These are phyloP conservation scores for Drosophila mercatorum DNA, from an alignment of 2,888 invertebrate species.

Conservation along the genomic window DNA sequence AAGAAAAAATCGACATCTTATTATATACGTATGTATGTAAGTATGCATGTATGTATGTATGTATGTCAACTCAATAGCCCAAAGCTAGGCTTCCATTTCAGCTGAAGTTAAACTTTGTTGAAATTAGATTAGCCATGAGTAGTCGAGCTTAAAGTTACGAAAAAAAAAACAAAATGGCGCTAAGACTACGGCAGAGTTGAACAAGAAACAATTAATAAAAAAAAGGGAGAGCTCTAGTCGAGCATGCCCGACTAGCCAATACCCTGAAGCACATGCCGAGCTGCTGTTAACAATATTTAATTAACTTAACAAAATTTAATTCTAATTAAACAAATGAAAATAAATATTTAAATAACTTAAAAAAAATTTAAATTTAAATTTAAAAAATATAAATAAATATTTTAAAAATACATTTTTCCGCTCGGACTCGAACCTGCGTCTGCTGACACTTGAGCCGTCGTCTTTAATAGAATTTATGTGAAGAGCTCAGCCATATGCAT, in stretches of 20 bases:
- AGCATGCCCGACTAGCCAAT: background rate
- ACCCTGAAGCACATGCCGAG: background rate
- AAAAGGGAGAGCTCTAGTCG: background rate
- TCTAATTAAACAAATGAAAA: background rate
- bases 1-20: constrained; percentile 6
- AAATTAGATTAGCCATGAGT: constrained; percentile 47
- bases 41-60: constrained; percentile 3
- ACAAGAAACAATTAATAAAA: background rate
- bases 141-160: background rate
- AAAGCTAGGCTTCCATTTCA: constrained; percentile 52
- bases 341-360: background rate
- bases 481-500: background rate
- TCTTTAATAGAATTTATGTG: background rate
- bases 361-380: background rate
- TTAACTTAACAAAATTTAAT: background rate
- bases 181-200: background rate
- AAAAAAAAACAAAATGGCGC: no score
- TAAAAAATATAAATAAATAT: background rate
- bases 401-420: no score
- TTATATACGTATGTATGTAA: background rate
- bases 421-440: background rate
- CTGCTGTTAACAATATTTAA: background rate
- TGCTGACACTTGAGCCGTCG: background rate
- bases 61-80: constrained; percentile 17
- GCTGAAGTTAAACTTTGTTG: constrained; percentile 52